Evolutionary conservation across 2,113 vertebrate species (phyloP), one percentile per base, ranked within the genome.

Genomic region (Leucopsar rothschildi): DNA sequence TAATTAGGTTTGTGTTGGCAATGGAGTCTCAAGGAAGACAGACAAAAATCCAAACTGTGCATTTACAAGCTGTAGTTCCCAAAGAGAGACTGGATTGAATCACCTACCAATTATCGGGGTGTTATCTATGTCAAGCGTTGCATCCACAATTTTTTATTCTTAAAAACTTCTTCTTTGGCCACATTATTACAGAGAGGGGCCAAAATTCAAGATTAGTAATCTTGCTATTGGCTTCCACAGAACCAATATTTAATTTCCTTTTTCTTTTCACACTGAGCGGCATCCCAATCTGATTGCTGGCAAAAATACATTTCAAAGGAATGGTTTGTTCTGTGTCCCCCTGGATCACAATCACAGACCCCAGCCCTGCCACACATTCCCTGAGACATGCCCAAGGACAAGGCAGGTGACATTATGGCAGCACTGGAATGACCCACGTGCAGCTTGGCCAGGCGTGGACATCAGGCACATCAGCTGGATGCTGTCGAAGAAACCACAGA

Each of bases 381-480:
- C 49, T 76, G n/a, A n/a, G 50, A 53, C 15, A 44, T 18, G 10
- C 9, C 40, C 49, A 49, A 53, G 50, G 59, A 35, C 17, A 27
- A 56, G 13, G 11, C 27, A 57, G 69, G 25, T 40, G 21, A n/a
- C 19, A 18, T 11, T 39, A 4, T 2, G 1, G 68, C 65, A 82
- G 28, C 3, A 0, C 35, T 81, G 33, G 47, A 73, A n/a, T 31
- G 64, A 12, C 35, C 33, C 68, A 52, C 0, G 0, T 65, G 79
- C 27, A 77, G 17, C 31, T 40, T 60, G 70, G 57, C 42, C 44
- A 47, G 70, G 3, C 2, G 9, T 24, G 73, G 63, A 23, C 22
- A 61, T 14, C 50, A 70, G 31, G 25, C 2, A 1, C 35, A 0
- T 70, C 44, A 71, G 15, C 47, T 45, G 20, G 13, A 29, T 80